Percentiles rank a stretch among this genome's conserved stretches.
These are phyloP conservation scores for Planococcus citri DNA, from an alignment of 1,140 invertebrate species.

Conservation along the genomic window DNA sequence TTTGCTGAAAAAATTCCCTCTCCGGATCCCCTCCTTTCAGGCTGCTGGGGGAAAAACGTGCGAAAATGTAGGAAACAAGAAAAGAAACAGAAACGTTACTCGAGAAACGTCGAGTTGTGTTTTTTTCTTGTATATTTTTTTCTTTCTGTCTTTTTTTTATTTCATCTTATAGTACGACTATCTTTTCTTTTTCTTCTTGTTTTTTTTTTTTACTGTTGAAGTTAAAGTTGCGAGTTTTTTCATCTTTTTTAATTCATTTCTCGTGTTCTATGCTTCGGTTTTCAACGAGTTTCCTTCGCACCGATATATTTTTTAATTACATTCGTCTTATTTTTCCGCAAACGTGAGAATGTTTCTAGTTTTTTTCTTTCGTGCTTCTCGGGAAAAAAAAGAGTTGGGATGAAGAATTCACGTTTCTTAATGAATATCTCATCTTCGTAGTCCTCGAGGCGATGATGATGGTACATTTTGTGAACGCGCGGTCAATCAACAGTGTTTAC, in stretches of 20 bases:
- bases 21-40: no score
- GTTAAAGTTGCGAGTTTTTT: slow-evolving; percentile 5
- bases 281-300: not conserved
- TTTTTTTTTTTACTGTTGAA: no score
- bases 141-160: not conserved
- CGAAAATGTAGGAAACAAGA: not conserved
- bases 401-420: not conserved
- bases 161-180: no score
- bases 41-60: not conserved
- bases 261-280: slow-evolving; percentile 1
- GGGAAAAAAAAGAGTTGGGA: not conserved
- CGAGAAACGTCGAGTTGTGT: not conserved
- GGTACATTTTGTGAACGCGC: no score
- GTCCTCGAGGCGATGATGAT: no score
- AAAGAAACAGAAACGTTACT: not conserved
- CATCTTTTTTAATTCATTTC: slow-evolving; percentile 17
- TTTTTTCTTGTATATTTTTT: not conserved
- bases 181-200: no score
- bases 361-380: not conserved
- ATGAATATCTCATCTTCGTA: no score
- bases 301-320: slow-evolving; percentile 4
- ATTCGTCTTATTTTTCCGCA: not conserved
- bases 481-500: no score
- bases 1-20: not conserved
- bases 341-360: not conserved